Conservation (phyloP, 2,113 vertebrate genomes). For the Gavialis gangeticus region DNA sequence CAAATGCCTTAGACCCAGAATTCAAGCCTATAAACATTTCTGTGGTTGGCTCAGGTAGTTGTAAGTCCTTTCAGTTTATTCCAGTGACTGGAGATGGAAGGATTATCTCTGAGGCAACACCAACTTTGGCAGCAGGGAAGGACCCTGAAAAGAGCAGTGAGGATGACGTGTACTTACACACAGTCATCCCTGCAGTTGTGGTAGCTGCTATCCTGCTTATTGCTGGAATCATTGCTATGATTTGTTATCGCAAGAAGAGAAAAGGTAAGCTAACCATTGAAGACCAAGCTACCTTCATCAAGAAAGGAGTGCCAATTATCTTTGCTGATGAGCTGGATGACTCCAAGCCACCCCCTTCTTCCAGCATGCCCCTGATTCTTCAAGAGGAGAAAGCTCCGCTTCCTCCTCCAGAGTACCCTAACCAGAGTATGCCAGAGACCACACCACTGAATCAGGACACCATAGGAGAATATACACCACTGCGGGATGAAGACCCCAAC, state of each 20-base stretch:
- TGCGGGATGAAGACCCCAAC: constrained; percentile 95
- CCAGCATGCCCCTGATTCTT: constrained; percentile 96
- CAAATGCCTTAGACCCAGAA: constrained; percentile 90
- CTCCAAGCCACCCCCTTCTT: constrained; percentile 94
- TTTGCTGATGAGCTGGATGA: constrained; percentile 96
- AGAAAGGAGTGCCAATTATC: constrained; percentile 97
- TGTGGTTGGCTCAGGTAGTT: constrained; percentile 87
- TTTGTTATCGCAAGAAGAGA: constrained; percentile 96
- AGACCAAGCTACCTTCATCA: constrained; percentile 98
- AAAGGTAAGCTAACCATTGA: constrained; percentile 95
- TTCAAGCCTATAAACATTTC: constrained; percentile 89
- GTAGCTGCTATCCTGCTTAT: constrained; percentile 94
- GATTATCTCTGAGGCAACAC: constrained; percentile 56
- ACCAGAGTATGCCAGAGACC: constrained; percentile 91
- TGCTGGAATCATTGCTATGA: constrained; percentile 95
- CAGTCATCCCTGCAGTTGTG: constrained; percentile 94
- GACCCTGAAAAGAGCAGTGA: constrained; percentile 88
- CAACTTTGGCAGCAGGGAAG: constrained; percentile 78
- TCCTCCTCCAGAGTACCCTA: constrained; percentile 93
- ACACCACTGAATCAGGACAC: constrained; percentile 93
- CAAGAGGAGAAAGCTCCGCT: constrained; percentile 97
- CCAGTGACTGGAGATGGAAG: constrained; percentile 76
- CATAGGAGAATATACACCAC: constrained; percentile 91
- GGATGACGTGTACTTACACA: constrained; percentile 95
- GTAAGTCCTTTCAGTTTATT: constrained; percentile 87